phyloP scores from a whole-genome alignment of 2,888 invertebrate genomes.

The Eledona agricola region DNA sequence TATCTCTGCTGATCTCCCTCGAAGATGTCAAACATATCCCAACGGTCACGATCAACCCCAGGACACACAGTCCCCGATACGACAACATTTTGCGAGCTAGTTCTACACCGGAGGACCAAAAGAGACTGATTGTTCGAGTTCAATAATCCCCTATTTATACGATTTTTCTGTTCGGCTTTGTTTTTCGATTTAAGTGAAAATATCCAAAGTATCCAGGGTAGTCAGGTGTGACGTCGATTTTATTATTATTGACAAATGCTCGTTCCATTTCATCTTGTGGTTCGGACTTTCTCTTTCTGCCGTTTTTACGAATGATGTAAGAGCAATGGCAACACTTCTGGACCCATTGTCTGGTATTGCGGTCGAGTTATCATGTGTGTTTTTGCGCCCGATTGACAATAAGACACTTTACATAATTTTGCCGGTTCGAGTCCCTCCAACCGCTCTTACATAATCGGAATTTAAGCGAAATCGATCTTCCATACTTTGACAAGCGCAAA shows the following conservation, averaged over 20 bases:
- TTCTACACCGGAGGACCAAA: constrained; percentile 36
- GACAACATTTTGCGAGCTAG: constrained; percentile 52
- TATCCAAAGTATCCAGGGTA: constrained; percentile 38
- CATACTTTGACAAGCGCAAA: constrained; percentile 26
- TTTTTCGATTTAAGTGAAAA: constrained; percentile 50
- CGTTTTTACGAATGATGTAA: constrained; percentile 51
- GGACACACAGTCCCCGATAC: constrained; percentile 78
- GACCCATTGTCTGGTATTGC: constrained; percentile 21
- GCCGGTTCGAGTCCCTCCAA: constrained; percentile 6
- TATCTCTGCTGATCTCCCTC: constrained; percentile 65
- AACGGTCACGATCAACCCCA: constrained; percentile 66
- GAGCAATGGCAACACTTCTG: constrained; percentile 38
- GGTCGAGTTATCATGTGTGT: constrained; percentile 35
- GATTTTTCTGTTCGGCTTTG: constrained; percentile 47
- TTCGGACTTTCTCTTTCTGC: constrained; percentile 54
- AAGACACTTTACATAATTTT: constrained; percentile 32
- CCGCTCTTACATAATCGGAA: constrained; percentile 17
- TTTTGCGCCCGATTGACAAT: constrained; percentile 30
- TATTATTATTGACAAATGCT: constrained; percentile 54
- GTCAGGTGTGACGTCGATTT: constrained; percentile 51
- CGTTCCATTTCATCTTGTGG: constrained; percentile 57
- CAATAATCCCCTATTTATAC: constrained; percentile 49
- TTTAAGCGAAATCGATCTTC: constrained; percentile 20
- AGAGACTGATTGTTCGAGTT: constrained; percentile 48
- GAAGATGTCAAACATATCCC: constrained; percentile 62